A percentile compares a stretch with the other conserved stretches of the same genome.
Evolutionary conservation across 2,888 invertebrate genomes (phyloP).

Genomic region (Pyrocoelia pectoralis): DNA sequence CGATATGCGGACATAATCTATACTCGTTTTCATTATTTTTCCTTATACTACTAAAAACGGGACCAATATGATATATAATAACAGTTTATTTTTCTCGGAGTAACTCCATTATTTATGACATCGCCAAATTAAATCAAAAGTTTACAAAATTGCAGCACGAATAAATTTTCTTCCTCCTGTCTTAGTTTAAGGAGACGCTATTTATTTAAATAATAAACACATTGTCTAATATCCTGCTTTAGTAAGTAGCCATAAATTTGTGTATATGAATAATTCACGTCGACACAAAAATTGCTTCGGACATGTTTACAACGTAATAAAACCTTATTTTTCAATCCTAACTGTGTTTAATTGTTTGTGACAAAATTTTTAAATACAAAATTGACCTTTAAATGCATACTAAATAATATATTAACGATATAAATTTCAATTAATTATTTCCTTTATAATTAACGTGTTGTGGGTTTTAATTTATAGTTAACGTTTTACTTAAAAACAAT

Average conservation of each 20-base stretch:
- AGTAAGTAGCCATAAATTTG: conserved; percentile 33
- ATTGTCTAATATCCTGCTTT: conserved; percentile 31
- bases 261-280: conserved; percentile 35
- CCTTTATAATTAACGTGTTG: conserved; percentile 23
- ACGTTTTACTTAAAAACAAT: too few species aligned
- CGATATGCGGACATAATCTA: conserved; percentile 32
- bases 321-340: conserved; percentile 34
- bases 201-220: conserved; percentile 26
- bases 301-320: conserved; percentile 39
- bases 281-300: conserved; percentile 33
- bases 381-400: conserved; percentile 28
- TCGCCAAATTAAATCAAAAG: conserved; percentile 13
- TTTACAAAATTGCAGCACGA: background rate
- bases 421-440: conserved; percentile 29
- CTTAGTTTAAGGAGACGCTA: conserved; percentile 14
- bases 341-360: conserved; percentile 39
- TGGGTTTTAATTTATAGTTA: conserved; percentile 16
- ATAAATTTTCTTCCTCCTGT: conserved; percentile 16
- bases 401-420: conserved; percentile 26
- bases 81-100: conserved; percentile 8
- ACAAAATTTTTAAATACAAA: conserved; percentile 34
- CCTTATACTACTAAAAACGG: conserved; percentile 9
- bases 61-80: conserved; percentile 17
- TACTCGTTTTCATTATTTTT: conserved; percentile 33
- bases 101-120: conserved; percentile 9